Percentiles rank a stretch among this genome's conserved stretches.
These are phyloP conservation scores for Corydoras maculifer DNA, from an alignment of 2,113 vertebrate species.

Conservation along the genomic window DNA sequence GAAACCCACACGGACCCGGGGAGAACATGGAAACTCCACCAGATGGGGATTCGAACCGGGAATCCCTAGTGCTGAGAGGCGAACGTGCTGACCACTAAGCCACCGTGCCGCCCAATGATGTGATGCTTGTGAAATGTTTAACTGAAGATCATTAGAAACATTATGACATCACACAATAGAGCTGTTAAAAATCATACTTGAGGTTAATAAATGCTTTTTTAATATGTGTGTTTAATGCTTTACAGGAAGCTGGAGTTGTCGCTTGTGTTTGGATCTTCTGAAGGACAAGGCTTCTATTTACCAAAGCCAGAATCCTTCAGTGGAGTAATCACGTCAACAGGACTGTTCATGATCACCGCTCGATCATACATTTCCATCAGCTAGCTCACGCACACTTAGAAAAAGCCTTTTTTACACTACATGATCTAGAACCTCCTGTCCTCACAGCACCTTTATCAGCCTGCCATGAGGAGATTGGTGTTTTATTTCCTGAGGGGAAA, in stretches of 20 bases:
- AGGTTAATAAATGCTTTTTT: background rate
- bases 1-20: no score
- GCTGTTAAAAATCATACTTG: no score
- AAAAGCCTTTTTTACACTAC: conserved; percentile 26
- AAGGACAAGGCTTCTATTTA: conserved; percentile 97
- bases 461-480: background rate
- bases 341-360: conserved; percentile 8
- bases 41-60: no score
- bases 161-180: no score
- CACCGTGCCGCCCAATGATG: no score
- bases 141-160: no score
- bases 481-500: background rate
- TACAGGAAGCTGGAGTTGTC: conserved; percentile 94
- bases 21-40: no score
- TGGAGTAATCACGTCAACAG: conserved; percentile 55
- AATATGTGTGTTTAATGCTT: background rate
- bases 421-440: background rate
- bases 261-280: conserved; percentile 89
- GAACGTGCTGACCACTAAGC: no score
- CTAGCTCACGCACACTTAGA: conserved; percentile 1
- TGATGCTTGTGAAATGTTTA: no score
- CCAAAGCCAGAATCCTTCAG: conserved; percentile 82
- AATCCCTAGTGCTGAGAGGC: no score
- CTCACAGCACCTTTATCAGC: background rate
- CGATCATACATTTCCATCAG: conserved; percentile 16